Conservation (phyloP, 1,140 invertebrate species). For the Saccostrea echinata region DNA sequence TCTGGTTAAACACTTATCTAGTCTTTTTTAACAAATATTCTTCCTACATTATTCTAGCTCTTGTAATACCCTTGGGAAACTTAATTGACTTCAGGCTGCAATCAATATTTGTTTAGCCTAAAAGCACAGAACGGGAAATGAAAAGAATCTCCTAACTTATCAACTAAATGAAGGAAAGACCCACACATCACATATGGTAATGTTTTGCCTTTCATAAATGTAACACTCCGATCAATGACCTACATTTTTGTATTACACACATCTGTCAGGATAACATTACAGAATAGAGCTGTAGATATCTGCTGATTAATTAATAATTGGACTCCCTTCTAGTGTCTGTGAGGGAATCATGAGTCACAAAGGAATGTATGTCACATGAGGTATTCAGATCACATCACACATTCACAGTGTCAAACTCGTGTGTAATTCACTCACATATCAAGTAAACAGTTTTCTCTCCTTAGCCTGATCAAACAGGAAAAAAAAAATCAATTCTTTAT, state of each 20-base stretch:
- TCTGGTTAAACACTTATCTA: not conserved
- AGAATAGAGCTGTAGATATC: not conserved
- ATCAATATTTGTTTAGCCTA: constrained; percentile 29
- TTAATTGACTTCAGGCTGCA: constrained; percentile 7
- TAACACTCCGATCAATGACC: constrained; percentile 3
- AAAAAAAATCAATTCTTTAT: not conserved
- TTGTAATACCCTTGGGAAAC: not conserved
- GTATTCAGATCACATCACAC: not conserved
- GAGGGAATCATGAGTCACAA: not conserved
- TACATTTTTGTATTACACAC: constrained; percentile 5
- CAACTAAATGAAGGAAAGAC: not conserved
- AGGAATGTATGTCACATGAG: constrained; percentile 22
- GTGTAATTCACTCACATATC: not conserved
- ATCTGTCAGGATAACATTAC: not conserved
- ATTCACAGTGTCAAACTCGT: not conserved
- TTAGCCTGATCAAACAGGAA: not conserved
- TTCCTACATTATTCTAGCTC: constrained; percentile 25
- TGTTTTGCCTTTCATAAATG: constrained; percentile 22
- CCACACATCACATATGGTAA: not conserved
- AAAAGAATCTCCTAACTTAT: not conserved
- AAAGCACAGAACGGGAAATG: not conserved
- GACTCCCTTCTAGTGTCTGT: not conserved
- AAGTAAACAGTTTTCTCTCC: not conserved
- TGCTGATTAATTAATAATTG: not conserved
- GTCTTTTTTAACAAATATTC: constrained; percentile 5